Base-by-base conservation (phyloP, 2,888 invertebrate species). In the Yponomeuta malinellus region DNA sequence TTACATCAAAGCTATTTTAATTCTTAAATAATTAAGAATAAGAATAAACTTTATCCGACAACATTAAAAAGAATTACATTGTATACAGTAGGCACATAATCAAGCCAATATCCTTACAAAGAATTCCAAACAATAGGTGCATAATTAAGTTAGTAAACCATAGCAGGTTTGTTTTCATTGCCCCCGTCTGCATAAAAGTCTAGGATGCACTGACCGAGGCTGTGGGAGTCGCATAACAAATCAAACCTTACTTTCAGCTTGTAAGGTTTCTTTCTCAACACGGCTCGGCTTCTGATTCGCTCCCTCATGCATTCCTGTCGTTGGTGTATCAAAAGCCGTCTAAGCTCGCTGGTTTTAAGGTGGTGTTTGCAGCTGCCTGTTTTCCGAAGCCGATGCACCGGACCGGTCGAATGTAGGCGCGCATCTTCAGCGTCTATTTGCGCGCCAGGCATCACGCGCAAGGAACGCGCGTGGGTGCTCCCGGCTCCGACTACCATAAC, bases 351-450 rank as follows among this genome's bases (percentile, higher is more conserved):
- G 52, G 29, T 48, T 23, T 29, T 31, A 23, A 48, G 52, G 10
- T 68, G 29, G 68, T 29, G 10, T 10, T 68, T 52, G 29, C 23
- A 10, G 10, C 29, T 31, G 31, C 12, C 29, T 2, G 68, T 68
- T 4, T 69, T 4, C 64, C 12, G 43, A 43, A 43, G 43, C 75
- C 75, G 76, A 75, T 76, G 76, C 77, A 73, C 77, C 74, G 73
- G 23, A 76, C 75, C 74, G 72, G 77, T 76, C 74, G 75, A 76
- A 75, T 75, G 75, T 74, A 66, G 73, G 73, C 72, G 74, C 71
- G 71, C 68, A 37, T 31, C 52, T 48, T 23, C 37, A 31, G 33
- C 69, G 69, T 71, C 71, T 71, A 71, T 71, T 71, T 71, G 68
- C 48, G 63, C 69, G 48, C 48, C 48, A 65, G 69, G 31, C 63